phyloP scores from a whole-genome alignment of 2,797 vertebrate species.

The Parauchenoglanis punctatus region DNA sequence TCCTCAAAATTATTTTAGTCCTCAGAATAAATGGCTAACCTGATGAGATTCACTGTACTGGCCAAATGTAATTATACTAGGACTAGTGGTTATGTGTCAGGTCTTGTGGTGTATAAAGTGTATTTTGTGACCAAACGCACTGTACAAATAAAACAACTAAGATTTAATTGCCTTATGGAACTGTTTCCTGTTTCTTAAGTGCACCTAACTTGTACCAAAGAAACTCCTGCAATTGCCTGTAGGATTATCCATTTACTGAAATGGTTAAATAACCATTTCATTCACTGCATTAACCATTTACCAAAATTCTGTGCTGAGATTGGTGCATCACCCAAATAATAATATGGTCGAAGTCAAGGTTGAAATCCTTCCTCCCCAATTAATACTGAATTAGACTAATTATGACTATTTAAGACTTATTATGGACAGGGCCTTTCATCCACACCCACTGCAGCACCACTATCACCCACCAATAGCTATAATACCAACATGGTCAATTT shows the following conservation, averaged over 20 bases:
- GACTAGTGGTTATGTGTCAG: not conserved
- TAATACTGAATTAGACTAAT: too few relatives aligned
- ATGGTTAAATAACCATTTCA: too few relatives aligned
- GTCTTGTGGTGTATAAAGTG: not conserved
- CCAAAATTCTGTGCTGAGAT: not conserved
- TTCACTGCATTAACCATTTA: too few relatives aligned
- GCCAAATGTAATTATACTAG: not conserved
- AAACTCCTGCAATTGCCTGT: not conserved
- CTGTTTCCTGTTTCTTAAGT: not conserved
- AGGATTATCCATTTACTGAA: too few relatives aligned
- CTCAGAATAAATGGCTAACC: not conserved
- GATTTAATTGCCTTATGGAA: not conserved
- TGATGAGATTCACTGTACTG: not conserved
- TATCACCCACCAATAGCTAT: too few relatives aligned
- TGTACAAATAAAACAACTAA: constrained; percentile 2
- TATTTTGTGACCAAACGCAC: not conserved
- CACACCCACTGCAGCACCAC: too few relatives aligned
- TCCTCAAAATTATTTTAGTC: not conserved
- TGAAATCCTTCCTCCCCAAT: too few relatives aligned
- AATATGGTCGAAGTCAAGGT: not conserved
- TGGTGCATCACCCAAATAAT: not conserved
- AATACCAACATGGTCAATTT: too few relatives aligned
- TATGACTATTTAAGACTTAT: too few relatives aligned
- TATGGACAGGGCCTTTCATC: too few relatives aligned
- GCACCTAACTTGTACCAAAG: not conserved